These are phyloP conservation scores for Microchirus variegatus DNA, from an alignment of 2,797 vertebrate genomes.

Conservation along the genomic window DNA sequence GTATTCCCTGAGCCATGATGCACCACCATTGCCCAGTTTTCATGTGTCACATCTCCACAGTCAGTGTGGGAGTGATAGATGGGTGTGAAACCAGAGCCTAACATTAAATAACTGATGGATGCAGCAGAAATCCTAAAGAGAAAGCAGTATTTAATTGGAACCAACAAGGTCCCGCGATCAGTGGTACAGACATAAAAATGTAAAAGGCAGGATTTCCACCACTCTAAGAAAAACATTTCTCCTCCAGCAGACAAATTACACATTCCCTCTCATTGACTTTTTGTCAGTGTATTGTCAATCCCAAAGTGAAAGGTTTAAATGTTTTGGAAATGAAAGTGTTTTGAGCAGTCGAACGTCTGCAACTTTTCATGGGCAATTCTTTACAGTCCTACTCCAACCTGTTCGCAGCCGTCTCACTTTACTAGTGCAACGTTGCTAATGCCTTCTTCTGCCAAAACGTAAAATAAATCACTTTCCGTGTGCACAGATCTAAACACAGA, in stretches of 20 bases:
- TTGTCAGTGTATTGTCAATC: constrained; percentile 40
- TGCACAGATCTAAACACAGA: too few species aligned
- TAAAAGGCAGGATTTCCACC: constrained; percentile 30
- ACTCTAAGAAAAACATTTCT: constrained; percentile 36
- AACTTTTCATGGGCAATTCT: too few species aligned
- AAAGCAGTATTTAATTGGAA: constrained; percentile 37
- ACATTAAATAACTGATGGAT: constrained; percentile 43
- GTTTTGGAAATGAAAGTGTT: constrained; percentile 27
- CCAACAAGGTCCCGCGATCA: constrained; percentile 25
- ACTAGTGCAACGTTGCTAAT: too few species aligned
- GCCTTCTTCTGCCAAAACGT: too few species aligned
- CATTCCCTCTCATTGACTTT: constrained; percentile 30
- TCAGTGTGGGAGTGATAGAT: constrained; percentile 51
- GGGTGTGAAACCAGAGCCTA: constrained; percentile 44
- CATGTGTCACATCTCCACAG: constrained; percentile 35
- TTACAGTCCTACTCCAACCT: too few species aligned
- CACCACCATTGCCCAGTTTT: constrained; percentile 19
- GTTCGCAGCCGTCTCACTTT: too few species aligned
- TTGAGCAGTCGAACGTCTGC: too few species aligned
- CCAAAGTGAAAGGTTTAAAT: constrained; percentile 48
- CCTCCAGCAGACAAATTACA: constrained; percentile 49
- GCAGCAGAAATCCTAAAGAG: constrained; percentile 37
- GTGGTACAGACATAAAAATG: constrained; percentile 21
- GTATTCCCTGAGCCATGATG: constrained; percentile 18
- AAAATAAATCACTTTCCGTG: too few species aligned